These are phyloP conservation scores for Cherax destructor DNA, from an alignment of 1,140 invertebrate genomes.

Conservation along the genomic window DNA sequence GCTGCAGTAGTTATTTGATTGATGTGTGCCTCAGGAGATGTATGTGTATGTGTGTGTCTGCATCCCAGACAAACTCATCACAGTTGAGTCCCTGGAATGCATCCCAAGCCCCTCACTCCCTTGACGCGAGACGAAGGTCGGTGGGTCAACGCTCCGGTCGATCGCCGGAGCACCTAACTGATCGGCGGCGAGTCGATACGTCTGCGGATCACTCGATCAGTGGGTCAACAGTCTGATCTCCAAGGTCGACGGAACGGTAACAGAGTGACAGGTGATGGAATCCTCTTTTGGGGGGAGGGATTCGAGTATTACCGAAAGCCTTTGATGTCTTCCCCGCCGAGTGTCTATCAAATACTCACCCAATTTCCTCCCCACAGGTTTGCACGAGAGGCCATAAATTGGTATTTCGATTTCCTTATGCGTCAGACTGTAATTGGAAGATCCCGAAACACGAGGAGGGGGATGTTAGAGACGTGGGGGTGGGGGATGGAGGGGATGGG, in stretches of 20 bases:
- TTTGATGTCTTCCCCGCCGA: background rate
- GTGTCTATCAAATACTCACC: background rate
- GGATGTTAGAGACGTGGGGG: no score
- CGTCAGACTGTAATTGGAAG: background rate
- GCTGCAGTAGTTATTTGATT: no score
- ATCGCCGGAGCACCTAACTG: no score
- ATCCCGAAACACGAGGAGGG: background rate
- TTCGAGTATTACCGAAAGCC: background rate
- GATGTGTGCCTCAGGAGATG: background rate
- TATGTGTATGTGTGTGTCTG: background rate
- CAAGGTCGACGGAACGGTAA: no score
- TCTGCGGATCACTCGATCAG: no score
- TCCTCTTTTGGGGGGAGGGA: background rate
- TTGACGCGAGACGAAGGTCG: no score
- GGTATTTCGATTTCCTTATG: conserved; percentile 6
- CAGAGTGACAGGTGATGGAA: background rate
- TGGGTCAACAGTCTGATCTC: no score
- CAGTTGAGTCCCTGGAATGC: no score
- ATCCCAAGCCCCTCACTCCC: no score
- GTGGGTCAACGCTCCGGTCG: no score
- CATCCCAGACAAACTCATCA: no score
- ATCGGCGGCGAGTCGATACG: no score
- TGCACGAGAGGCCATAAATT: background rate
- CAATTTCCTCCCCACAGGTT: background rate
- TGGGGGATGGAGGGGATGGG: background rate